phyloP scores from a whole-genome alignment of 1,140 invertebrate species.

The Drosophila melanogaster region Release_6_plus_ISO1_MT NT_033779.5:14601501-14602000 shows the following conservation, averaged over 20 bases:
- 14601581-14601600: slow-evolving; percentile 62
- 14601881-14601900: slow-evolving; percentile 91
- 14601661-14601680: not conserved
- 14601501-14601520: slow-evolving; percentile 53
- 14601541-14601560: slow-evolving; percentile 42
- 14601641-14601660: slow-evolving; percentile 41
- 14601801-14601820: not conserved
- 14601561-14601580: slow-evolving; percentile 78
- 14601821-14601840: not conserved
- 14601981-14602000: slow-evolving; percentile 93
- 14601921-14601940: slow-evolving; percentile 93
- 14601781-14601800: slow-evolving; percentile 91
- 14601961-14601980: slow-evolving; percentile 93
- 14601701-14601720: slow-evolving; percentile 59
- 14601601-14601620: slow-evolving; percentile 48
- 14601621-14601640: slow-evolving; percentile 26
- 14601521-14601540: slow-evolving; percentile 10
- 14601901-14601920: slow-evolving; percentile 92
- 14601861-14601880: slow-evolving; percentile 89
- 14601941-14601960: slow-evolving; percentile 96
- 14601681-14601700: slow-evolving; percentile 80
- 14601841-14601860: slow-evolving; percentile 87
- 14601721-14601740: slow-evolving; percentile 69
- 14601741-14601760: slow-evolving; percentile 85
- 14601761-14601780: slow-evolving; percentile 88